phyloP scores from a whole-genome alignment of 2,888 invertebrate genomes.

The Ischnura elegans region DNA sequence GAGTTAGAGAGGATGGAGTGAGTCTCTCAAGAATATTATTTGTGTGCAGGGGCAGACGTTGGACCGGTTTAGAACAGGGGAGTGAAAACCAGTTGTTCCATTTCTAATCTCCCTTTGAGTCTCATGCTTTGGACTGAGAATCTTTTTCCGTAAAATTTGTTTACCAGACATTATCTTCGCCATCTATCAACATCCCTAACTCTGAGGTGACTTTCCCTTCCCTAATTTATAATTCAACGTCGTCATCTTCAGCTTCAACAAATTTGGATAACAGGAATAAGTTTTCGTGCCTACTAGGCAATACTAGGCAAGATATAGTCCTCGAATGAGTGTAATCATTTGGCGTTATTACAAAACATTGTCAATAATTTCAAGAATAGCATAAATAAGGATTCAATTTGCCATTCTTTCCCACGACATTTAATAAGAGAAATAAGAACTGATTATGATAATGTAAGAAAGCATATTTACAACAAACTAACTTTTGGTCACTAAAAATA shows the following conservation, averaged over 20 bases:
- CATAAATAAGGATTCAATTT: too few relatives aligned
- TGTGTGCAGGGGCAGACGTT: neutral
- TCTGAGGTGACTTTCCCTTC: neutral
- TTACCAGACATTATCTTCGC: neutral
- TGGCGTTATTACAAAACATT: neutral
- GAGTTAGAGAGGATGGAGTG: neutral
- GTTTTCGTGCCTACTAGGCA: neutral
- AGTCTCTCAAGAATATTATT: neutral
- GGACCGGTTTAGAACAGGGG: neutral
- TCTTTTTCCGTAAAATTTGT: neutral
- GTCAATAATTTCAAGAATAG: too few relatives aligned
- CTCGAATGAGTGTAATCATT: neutral
- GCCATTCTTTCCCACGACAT: too few relatives aligned
- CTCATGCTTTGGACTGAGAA: neutral
- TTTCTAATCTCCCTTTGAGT: neutral
- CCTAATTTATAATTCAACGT: neutral
- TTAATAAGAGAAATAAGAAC: too few relatives aligned
- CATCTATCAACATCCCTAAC: neutral
- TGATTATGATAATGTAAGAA: too few relatives aligned
- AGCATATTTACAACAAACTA: too few relatives aligned
- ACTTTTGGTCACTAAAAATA: too few relatives aligned
- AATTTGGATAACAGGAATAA: neutral
- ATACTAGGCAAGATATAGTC: neutral
- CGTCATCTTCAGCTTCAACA: neutral
- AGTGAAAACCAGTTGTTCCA: constrained; percentile 16